Conservation (phyloP, 2,797 vertebrate species). For the Cyprinodon diabolis region DNA sequence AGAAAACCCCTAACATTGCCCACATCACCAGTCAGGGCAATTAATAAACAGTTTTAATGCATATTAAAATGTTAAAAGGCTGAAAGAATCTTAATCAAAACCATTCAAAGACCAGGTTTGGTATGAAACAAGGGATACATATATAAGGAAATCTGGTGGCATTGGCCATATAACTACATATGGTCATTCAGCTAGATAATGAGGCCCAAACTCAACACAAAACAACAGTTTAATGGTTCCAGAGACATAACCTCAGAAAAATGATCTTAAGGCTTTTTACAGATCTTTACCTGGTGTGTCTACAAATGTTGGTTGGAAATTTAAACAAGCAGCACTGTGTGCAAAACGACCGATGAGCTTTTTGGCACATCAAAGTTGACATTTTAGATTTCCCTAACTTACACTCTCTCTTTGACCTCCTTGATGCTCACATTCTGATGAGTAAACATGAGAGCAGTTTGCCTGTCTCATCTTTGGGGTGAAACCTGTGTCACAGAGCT, state of each 20-base stretch:
- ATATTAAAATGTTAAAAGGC: no score
- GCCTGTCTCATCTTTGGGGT: constrained; percentile 36
- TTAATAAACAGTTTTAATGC: not conserved
- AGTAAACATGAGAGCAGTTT: constrained; percentile 24
- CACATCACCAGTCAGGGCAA: not conserved
- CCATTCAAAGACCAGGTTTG: not conserved
- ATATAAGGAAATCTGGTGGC: not conserved
- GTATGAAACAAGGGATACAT: not conserved
- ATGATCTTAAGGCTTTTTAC: not conserved
- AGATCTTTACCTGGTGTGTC: constrained; percentile 2
- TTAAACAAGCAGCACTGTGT: constrained; percentile 63
- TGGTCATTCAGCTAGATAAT: not conserved
- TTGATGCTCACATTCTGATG: constrained; percentile 17
- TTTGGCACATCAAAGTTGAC: not conserved
- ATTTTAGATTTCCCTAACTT: constrained; percentile 14
- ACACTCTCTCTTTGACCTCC: constrained; percentile 29
- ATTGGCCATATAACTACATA: not conserved
- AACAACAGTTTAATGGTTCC: not conserved
- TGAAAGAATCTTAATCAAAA: no score
- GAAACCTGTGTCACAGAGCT: constrained; percentile 68
- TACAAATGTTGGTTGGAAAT: not conserved
- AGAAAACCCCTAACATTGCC: not conserved
- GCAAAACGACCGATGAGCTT: constrained; percentile 32
- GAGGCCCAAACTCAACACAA: not conserved
- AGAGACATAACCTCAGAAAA: not conserved